Evolutionary conservation across 2,888 invertebrate species (phyloP).

Genomic region (Lacanobia oleracea): DNA sequence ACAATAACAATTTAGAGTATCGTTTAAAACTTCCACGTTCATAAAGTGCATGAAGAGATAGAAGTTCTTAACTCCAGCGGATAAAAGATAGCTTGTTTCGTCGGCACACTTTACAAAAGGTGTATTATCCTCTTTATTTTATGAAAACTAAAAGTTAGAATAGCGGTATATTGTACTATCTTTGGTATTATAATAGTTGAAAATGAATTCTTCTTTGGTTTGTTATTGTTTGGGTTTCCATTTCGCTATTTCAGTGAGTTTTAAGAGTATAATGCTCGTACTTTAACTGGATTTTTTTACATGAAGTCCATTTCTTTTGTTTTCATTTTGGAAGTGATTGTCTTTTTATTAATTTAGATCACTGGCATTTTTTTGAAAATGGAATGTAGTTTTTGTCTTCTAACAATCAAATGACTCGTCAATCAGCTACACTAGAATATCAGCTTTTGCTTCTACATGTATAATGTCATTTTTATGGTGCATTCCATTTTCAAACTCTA

Average conservation of each 20-base stretch:
- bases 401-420: neutral
- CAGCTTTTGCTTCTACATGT: neutral
- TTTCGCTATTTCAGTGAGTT: neutral
- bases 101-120: conserved; percentile 52
- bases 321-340: neutral
- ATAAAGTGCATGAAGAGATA: conserved; percentile 50
- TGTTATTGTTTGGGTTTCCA: conserved; percentile 11
- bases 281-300: neutral
- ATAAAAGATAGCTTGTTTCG: conserved; percentile 59
- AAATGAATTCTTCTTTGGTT: conserved; percentile 11
- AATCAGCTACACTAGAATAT: neutral
- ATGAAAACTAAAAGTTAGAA: conserved; percentile 50
- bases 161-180: conserved; percentile 25
- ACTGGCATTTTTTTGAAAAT: neutral
- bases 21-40: conserved; percentile 59
- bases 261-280: neutral
- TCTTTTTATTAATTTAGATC: neutral
- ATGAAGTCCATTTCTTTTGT: neutral
- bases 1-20: conserved; percentile 46
- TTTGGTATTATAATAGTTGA: conserved; percentile 32
- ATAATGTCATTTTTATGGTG: neutral
- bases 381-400: neutral
- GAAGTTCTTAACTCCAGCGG: conserved; percentile 54
- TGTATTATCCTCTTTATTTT: conserved; percentile 53
- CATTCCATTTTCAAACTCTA: neutral